phyloP scores from a whole-genome alignment of 2,113 vertebrate species.

The Thymallus thymallus region DNA sequence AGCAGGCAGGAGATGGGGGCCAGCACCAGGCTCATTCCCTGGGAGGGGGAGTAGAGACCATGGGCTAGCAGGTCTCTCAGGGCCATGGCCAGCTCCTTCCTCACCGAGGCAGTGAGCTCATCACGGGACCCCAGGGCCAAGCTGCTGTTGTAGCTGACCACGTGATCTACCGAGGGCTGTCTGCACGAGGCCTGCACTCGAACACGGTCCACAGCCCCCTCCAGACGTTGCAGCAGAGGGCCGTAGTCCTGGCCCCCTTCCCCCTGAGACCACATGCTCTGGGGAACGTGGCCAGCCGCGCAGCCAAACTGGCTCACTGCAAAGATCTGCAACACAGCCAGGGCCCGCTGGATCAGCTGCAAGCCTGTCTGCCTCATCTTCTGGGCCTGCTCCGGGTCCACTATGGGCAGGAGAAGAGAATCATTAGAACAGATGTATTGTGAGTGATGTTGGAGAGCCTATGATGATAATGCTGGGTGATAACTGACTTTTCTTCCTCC shows the following conservation, averaged over 20 bases:
- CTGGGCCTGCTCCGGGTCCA: constrained; percentile 81
- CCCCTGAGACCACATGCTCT: constrained; percentile 80
- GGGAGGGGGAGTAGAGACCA: constrained; percentile 84
- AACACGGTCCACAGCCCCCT: constrained; percentile 83
- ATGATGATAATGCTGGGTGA: not conserved
- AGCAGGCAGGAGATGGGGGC: constrained; percentile 93
- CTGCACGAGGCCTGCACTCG: constrained; percentile 78
- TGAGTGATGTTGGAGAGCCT: not conserved
- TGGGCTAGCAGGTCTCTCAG: constrained; percentile 90
- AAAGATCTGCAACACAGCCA: constrained; percentile 94
- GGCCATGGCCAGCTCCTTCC: constrained; percentile 85
- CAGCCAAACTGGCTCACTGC: constrained; percentile 94
- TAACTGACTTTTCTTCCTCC: constrained; percentile 74
- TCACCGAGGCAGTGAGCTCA: constrained; percentile 83
- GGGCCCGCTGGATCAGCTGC: constrained; percentile 86
- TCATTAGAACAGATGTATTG: not conserved
- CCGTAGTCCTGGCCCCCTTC: constrained; percentile 79
- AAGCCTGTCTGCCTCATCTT: constrained; percentile 83
- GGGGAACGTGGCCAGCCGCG: constrained; percentile 77
- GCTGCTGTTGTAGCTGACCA: constrained; percentile 76
- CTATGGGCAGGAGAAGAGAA: constrained; percentile 57
- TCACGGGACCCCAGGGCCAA: constrained; percentile 76
- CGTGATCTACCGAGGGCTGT: constrained; percentile 72
- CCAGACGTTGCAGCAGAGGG: constrained; percentile 84
- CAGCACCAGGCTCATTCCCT: constrained; percentile 92